These are phyloP conservation scores for Hyles vespertilio DNA, from an alignment of 1,140 invertebrate species.

Conservation along the genomic window DNA sequence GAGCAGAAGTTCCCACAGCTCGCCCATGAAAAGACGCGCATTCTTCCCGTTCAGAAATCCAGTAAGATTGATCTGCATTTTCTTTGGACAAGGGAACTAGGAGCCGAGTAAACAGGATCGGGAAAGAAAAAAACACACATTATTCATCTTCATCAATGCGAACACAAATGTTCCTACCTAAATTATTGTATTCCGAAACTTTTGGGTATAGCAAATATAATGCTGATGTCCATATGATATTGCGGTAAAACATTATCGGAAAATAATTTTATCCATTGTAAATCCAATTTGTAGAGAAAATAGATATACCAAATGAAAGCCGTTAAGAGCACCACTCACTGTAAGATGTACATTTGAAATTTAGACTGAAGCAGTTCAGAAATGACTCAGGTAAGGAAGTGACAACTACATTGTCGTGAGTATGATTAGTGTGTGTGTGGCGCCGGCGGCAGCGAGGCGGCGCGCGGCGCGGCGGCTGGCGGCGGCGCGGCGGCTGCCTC, in stretches of 20 bases:
- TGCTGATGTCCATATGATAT: background rate
- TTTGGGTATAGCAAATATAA: conserved; percentile 3
- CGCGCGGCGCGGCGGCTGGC: conserved; percentile 18
- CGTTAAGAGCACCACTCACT: conserved; percentile 44
- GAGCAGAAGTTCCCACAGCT: conserved; percentile 95
- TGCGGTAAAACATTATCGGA: background rate
- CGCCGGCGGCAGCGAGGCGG: conserved; percentile 11
- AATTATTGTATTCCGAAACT: background rate
- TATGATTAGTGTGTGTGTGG: conserved; percentile 9
- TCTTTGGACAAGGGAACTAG: conserved; percentile 95
- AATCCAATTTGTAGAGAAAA: conserved; percentile 15
- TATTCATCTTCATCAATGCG: conserved; percentile 26
- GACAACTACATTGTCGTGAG: conserved; percentile 23
- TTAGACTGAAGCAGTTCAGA: conserved; percentile 25
- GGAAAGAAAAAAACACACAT: conserved; percentile 59
- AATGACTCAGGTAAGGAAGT: conserved; percentile 68
- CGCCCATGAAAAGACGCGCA: conserved; percentile 97
- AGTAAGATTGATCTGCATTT: conserved; percentile 99
- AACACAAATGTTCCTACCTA: conserved; percentile 11
- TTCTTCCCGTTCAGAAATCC: conserved; percentile 99
- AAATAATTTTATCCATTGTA: conserved; percentile 5
- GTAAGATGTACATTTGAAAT: background rate
- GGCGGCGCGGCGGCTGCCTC: conserved; percentile 20
- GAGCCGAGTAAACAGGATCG: conserved; percentile 49
- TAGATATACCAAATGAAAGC: conserved; percentile 30